Evolutionary conservation across 2,797 vertebrate species (phyloP).

Genomic region (Onychomys leucogaster): DNA sequence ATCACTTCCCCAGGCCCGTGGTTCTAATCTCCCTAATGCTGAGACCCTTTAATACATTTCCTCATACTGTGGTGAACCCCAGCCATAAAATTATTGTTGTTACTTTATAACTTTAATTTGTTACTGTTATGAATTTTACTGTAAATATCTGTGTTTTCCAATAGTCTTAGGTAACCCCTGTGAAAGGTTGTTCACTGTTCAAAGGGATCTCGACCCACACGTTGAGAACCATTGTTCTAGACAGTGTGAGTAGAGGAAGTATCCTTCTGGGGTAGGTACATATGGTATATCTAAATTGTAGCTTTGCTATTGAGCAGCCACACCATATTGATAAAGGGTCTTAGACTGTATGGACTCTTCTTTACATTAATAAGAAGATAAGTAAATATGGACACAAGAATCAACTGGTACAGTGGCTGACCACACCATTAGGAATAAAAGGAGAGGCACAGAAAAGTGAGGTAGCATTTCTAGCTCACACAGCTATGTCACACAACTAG

Average conservation of each 20-base stretch:
- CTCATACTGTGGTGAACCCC: background rate
- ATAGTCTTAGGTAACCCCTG: background rate
- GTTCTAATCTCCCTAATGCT: no score
- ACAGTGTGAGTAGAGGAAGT: background rate
- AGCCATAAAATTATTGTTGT: background rate
- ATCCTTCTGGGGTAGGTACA: background rate
- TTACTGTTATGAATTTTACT: background rate
- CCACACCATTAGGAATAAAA: background rate
- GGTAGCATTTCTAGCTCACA: background rate
- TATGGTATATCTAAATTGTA: background rate
- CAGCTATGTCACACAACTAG: background rate
- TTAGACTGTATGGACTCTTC: background rate
- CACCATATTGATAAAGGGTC: background rate
- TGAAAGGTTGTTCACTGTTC: background rate
- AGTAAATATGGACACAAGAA: background rate
- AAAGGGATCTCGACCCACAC: background rate
- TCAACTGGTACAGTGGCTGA: background rate
- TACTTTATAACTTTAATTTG: background rate
- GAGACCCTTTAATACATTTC: background rate
- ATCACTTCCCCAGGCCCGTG: background rate
- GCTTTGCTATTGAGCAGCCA: background rate
- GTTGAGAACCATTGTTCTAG: background rate
- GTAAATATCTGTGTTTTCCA: background rate
- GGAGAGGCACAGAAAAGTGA: background rate
- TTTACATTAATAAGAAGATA: constrained; percentile 13